Evolutionary conservation across 2,888 invertebrate species (phyloP).

Genomic region (Morpho helenor): DNA sequence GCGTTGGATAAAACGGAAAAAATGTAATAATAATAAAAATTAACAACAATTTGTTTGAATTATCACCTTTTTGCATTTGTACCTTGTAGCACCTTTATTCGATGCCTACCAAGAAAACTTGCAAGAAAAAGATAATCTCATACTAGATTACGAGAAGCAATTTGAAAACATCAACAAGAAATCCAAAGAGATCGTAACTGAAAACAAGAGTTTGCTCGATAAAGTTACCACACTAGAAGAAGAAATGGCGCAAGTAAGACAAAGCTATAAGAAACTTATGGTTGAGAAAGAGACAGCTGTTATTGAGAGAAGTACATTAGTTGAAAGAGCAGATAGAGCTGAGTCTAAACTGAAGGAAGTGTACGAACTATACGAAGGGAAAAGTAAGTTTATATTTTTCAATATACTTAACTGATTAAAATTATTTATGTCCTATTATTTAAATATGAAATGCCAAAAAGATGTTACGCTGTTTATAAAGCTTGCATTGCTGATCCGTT

Average conservation of each 20-base stretch:
- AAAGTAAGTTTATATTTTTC: constrained; percentile 66
- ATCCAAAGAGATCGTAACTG: constrained; percentile 83
- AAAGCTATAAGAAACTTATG: constrained; percentile 58
- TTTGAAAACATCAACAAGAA: constrained; percentile 85
- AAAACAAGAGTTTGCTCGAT: constrained; percentile 82
- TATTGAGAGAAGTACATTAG: constrained; percentile 69
- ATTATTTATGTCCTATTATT: constrained; percentile 1
- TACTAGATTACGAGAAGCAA: constrained; percentile 84
- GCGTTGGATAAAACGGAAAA: too few species aligned
- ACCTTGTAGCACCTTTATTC: constrained; percentile 80
- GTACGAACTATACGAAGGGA: constrained; percentile 85
- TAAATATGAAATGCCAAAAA: too few species aligned
- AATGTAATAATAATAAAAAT: too few species aligned
- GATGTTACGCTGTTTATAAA: too few species aligned
- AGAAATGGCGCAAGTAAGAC: constrained; percentile 55
- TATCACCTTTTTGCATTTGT: too few species aligned
- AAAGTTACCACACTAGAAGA: constrained; percentile 49
- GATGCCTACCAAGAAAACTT: constrained; percentile 89
- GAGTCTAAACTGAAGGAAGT: constrained; percentile 87
- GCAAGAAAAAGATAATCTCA: constrained; percentile 85
- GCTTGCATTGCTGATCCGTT: too few species aligned
- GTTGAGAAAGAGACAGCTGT: constrained; percentile 67
- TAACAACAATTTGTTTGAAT: too few species aligned
- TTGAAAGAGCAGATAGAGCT: constrained; percentile 83
- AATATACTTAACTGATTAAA: not conserved